Base-by-base conservation (phyloP, 2,888 invertebrate species). In the Teinopalpus imperialis region DNA sequence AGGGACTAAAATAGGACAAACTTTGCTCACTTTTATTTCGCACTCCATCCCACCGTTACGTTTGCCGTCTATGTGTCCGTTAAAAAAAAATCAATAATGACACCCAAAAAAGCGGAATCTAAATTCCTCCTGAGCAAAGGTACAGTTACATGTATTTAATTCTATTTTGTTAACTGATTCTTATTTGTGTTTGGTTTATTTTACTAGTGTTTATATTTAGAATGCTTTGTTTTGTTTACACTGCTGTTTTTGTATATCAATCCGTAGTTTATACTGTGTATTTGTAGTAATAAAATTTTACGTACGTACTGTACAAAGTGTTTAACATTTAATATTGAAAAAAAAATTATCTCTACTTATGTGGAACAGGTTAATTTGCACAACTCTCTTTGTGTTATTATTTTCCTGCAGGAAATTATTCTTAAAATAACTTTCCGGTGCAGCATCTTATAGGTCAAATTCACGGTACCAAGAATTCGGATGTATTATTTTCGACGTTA, bases 1-100 rank as follows among this genome's bases (percentile, higher is more conserved):
- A 81, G 81, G 80, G 76, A 77, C 76, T 68, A 70, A 85, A 86
- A 83, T 85, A 83, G 81, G 75, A 77, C 75, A 69, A 34, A 63
- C 54, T 57, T 64, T 43, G 73, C 67, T 75, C 80, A 77, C 67
- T 76, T 74, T 80, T 77, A 76, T 79, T 77, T 76, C 53, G 73
- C 72, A 68, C 66, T 69, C 65, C 61, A 61, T 56, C 51, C 55
- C 48, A 39, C 36, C 34, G 36, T 43, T 47, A 40, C 43, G 23
- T 47, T 41, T 18, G 13, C 7, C 32, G 5, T 24, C 21, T 13
- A 23, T n/a, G 12, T 6, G 3, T 36, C 0, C 16, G 18, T 36
- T 31, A 29, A 13, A 29, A 27, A 42, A 23, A 43, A 30, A 27
- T 24, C 6, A 56, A 63, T 51, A 50, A 75, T 81, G 81, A 74